Evolutionary conservation across 2,113 vertebrate genomes (phyloP), one percentile per base, ranked within the genome.

Genomic region (Tetrao urogallus): DNA sequence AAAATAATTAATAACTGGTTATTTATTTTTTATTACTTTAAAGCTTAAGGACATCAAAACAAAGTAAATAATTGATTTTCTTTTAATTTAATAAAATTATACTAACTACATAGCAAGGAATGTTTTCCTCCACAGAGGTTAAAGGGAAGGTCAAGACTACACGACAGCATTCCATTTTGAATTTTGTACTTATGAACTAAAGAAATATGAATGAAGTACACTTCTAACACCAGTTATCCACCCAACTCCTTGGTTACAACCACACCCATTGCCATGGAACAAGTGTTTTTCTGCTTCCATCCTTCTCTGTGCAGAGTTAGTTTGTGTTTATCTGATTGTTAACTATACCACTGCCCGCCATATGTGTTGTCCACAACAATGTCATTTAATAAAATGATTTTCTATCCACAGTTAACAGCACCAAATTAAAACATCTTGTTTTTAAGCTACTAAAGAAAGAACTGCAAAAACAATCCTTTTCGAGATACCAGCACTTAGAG

Each of bases 1-100:
- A 72, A 84, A 93, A 82, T 34, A 81, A 87, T 92, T 94, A 81
- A 78, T 27, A 43, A 81, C 32, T 24, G 73, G 28, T 70, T 84
- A 70, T 60, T 64, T 84, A 70, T 27, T 88, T 90, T 61, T 89
- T 57, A 27, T 45, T 22, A 10, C 56, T 90, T 61, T 77, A 80
- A 86, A 90, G 6, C 5, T 34, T 86, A 75, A 60, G 86, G 3
- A 32, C 75, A 82, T 72, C 43, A 84, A 92, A 95, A 90, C 65
- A 90, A 92, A 67, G 28, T 32, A 30, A 89, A 54, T 27, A 66
- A 27, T 52, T 4, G 12, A 40, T 70, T 43, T 16, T 30, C 42
- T 43, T 16, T 27, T 34, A 11, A 63, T 78, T 78, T 85, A 76
- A 76, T 42, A 54, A 85, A 82, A 6, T 8, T 77, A 70, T 76